Base-by-base conservation (phyloP, 2,888 invertebrate genomes). In the Tetragonisca angustula region DNA sequence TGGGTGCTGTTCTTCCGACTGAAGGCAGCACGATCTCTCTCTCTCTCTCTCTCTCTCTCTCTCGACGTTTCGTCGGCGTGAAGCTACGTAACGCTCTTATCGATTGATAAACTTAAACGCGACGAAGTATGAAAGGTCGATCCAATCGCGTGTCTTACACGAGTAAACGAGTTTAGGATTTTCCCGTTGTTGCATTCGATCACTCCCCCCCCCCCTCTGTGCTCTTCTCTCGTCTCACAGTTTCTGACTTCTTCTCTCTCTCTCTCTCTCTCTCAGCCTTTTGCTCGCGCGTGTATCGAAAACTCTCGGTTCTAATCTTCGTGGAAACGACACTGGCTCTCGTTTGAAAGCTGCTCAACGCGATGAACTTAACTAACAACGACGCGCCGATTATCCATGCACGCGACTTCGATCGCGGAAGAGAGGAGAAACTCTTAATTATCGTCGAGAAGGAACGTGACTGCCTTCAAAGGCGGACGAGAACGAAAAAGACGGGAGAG, bases 281-380 rank as follows among this genome's bases (percentile, higher is more conserved):
- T 9, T 4, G 19, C 27, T 11, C 19, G 4, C 4, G n/a, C 24
- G n/a, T 9, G 62, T 62, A 6, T 72, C 73, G 43, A 72, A 72
- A 70, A 36, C 65, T 61, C 4, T 61, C 4, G 24, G n/a, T 59
- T 76, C 21, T 59, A 21, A 52, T 84, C 64, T 64, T 73, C 76
- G 62, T 52, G 72, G 72, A 74, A 62, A 83, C 76, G 83, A 76
- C 77, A 78, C 81, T 81, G 80, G 76, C 83, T 71, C 67, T 78
- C 79, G 69, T 69, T 76, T 54, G 73, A 69, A 85, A 84, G 83
- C 87, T 87, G 83, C 84, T 85, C 85, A 89, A 89, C 68, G 21
- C 71, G 76, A 82, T 82, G 81, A 90, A 90, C 87, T 89, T 85
- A 84, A 86, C 81, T 88, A 89, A 50, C 76, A 83, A 77, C 89